Percentiles rank a stretch among this genome's conserved stretches.
Evolutionary conservation across 2,113 vertebrate genomes (phyloP).

Genomic region (Lucifuga dentata): DNA sequence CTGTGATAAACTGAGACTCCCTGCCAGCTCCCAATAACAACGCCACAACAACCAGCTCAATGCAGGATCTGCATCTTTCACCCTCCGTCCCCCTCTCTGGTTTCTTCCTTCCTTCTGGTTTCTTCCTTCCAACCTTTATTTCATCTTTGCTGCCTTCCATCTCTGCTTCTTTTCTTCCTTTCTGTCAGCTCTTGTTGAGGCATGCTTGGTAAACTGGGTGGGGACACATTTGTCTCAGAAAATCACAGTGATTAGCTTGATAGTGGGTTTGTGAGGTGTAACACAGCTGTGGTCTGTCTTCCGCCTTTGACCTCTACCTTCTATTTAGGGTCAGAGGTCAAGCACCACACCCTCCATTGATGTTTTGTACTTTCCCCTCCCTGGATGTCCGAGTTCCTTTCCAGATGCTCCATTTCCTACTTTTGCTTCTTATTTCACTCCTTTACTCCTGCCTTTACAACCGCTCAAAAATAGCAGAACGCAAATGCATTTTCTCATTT

Average conservation of each 20-base stretch:
- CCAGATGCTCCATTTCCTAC: slow-evolving; percentile 62
- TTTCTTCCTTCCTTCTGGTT: background rate
- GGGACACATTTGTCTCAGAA: slow-evolving; percentile 50
- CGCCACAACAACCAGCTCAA: background rate
- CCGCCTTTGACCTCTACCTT: slow-evolving; percentile 54
- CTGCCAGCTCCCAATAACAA: slow-evolving; percentile 10
- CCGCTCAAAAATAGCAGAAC: background rate
- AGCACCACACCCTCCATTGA: slow-evolving; percentile 52
- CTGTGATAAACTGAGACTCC: slow-evolving; percentile 37
- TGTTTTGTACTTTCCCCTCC: slow-evolving; percentile 20
- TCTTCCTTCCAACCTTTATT: slow-evolving; percentile 1
- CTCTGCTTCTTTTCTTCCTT: background rate
- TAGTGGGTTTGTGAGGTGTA: slow-evolving; percentile 42
- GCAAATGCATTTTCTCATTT: slow-evolving; percentile 1
- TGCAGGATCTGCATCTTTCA: background rate
- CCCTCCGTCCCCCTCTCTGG: background rate
- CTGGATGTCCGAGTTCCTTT: slow-evolving; percentile 62
- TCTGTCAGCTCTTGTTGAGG: slow-evolving; percentile 45
- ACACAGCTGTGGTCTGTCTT: slow-evolving; percentile 60
- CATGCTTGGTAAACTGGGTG: slow-evolving; percentile 45
- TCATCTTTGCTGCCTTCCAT: slow-evolving; percentile 24
- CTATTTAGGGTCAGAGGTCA: slow-evolving; percentile 58
- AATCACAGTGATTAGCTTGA: slow-evolving; percentile 64
- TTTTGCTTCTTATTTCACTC: background rate
- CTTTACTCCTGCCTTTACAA: slow-evolving; percentile 3